phyloP scores from a whole-genome alignment of 2,113 vertebrate genomes.

The Melospiza georgiana region DNA sequence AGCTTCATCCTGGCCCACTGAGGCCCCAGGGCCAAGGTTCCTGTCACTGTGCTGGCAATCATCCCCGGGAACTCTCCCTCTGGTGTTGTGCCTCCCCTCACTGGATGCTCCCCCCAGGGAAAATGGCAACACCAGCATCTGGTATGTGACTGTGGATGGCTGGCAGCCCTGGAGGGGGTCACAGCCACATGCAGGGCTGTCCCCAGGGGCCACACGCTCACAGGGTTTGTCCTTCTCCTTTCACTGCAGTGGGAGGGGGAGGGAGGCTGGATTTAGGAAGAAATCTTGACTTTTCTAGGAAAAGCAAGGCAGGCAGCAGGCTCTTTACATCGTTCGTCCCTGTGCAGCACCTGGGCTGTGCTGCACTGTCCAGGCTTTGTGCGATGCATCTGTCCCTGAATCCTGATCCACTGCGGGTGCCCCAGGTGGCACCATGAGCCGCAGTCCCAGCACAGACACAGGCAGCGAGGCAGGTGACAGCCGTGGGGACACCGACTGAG shows the following conservation, averaged over 20 bases:
- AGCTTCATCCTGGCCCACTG: rapidly evolving
- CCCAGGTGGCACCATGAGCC: rapidly evolving
- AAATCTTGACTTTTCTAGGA: background rate
- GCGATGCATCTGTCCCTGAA: rapidly evolving
- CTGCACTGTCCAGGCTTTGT: background rate
- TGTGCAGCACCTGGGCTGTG: rapidly evolving
- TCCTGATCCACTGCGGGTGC: too few relatives aligned
- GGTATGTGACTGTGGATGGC: background rate
- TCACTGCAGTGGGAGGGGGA: background rate
- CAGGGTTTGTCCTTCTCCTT: background rate
- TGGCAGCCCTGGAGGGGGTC: background rate
- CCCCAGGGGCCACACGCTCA: rapidly evolving
- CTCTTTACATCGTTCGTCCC: background rate
- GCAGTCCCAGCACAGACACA: background rate
- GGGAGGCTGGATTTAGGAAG: background rate
- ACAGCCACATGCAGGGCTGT: background rate
- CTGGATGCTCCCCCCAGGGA: rapidly evolving
- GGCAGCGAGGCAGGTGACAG: background rate
- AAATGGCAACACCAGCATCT: rapidly evolving
- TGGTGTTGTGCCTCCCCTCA: background rate
- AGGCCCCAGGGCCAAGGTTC: background rate
- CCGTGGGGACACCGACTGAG: rapidly evolving
- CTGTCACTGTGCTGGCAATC: background rate
- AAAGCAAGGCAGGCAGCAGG: background rate
- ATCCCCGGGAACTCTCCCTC: background rate